Base-by-base conservation (phyloP, 2,797 vertebrate species). In the Aplochiton taeniatus region DNA sequence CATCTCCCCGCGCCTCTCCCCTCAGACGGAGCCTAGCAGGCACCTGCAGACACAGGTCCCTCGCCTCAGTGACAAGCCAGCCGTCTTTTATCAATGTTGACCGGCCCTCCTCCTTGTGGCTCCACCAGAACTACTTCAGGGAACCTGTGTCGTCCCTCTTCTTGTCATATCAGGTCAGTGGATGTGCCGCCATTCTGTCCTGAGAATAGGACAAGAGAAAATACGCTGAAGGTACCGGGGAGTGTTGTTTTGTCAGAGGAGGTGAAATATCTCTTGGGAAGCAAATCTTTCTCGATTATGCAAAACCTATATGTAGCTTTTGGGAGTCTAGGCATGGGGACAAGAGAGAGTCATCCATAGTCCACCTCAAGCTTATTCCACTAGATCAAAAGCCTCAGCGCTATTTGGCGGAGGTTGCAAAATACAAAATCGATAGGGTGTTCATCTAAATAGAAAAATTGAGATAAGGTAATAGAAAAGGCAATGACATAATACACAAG, bases 71-170 rank as follows among this genome's bases (percentile, higher is more conserved):
- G 69, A 88, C 81, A 68, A 0, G 65, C 2, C 67, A 58, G 57
- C 69, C 17, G 78, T 78, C 85, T 90, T 89, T 86, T 81, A 86
- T 90, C 89, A 91, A 86, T 90, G 90, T 89, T 92, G 91, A 89
- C 89, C 90, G 83, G 88, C 74, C 76, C 68, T 54, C 72, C 72
- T 88, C 82, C 79, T 83, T 0, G 44, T 82, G 84, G 85, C 83
- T 82, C 69, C 69, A 5, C 31, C 65, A 17, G 69, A 41, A 56
- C 72, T 20, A 42, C 66, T 52, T 61, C 62, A 62, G 85, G 88
- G 87, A 88, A 66, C 55, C 53, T 68, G 59, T 72, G 66, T 66
- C 80, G 66, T 89, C 88, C 89, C 88, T 81, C 66, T 82, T 88
- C 88, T 90, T 85, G 77, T 78, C 80, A 77, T 88, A 72, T 70